phyloP scores from a whole-genome alignment of 2,888 invertebrate genomes.

The Mystacides longicornis region DNA sequence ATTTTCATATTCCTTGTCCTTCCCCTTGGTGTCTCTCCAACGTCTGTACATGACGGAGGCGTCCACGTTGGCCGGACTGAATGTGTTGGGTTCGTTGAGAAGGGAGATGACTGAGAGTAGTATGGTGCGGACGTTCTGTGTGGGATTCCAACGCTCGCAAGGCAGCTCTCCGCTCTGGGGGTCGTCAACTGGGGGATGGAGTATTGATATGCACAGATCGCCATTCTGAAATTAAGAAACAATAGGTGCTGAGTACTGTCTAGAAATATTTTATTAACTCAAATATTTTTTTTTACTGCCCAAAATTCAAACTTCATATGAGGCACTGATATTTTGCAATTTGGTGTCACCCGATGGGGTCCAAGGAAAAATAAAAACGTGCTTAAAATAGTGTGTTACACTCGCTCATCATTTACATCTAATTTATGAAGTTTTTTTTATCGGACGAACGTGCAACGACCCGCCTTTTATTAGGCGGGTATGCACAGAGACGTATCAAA shows the following conservation, averaged over 20 bases:
- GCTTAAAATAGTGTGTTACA: no score
- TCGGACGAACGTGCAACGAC: no score
- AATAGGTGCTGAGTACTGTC: neutral
- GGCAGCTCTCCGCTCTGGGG: conserved; percentile 98
- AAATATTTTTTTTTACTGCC: no score
- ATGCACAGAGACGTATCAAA: no score
- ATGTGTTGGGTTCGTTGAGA: conserved; percentile 98
- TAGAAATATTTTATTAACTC: neutral
- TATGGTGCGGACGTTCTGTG: conserved; percentile 98
- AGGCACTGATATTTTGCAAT: no score
- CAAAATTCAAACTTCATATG: no score
- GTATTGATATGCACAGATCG: conserved; percentile 97
- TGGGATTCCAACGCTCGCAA: conserved; percentile 99
- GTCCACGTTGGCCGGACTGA: conserved; percentile 98
- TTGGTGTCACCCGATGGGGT: no score
- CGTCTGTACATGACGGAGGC: conserved; percentile 99
- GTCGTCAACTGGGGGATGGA: conserved; percentile 98
- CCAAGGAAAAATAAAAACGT: no score
- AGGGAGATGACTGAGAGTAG: conserved; percentile 96
- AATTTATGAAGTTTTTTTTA: no score
- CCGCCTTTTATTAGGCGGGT: no score
- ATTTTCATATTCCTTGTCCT: conserved; percentile 98
- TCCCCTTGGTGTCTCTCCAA: conserved; percentile 97
- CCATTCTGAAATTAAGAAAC: conserved; percentile 69
- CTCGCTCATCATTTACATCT: no score